Evolutionary conservation across 2,113 vertebrate genomes (phyloP).

Genomic region (Vireo altiloquus): DNA sequence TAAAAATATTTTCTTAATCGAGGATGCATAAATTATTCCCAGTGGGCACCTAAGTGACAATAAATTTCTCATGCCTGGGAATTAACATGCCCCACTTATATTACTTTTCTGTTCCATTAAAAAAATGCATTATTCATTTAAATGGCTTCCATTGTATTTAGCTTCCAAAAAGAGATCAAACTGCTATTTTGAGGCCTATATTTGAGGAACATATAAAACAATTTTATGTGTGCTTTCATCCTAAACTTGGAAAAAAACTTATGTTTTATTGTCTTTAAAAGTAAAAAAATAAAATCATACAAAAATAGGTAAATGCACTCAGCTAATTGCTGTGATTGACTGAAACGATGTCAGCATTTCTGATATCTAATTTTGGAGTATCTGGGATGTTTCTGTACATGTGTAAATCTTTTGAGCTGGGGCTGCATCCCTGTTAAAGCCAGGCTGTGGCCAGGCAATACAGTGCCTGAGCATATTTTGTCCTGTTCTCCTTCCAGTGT

Average conservation of each 20-base stretch:
- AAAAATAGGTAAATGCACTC: not conserved
- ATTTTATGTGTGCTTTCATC: not conserved
- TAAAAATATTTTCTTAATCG: conserved; percentile 70
- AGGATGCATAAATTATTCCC: conserved; percentile 68
- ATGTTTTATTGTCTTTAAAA: not conserved
- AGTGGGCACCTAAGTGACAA: conserved; percentile 59
- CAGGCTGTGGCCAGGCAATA: accelerated
- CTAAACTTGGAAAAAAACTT: not conserved
- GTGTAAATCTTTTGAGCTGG: not conserved
- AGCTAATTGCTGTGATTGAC: not conserved
- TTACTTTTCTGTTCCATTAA: conserved; percentile 51
- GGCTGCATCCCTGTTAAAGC: not conserved
- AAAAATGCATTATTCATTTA: conserved; percentile 59
- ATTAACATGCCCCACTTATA: conserved; percentile 63
- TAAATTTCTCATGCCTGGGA: conserved; percentile 59
- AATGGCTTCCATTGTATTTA: conserved; percentile 11
- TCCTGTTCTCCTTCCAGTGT: not conserved
- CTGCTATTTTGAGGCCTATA: not conserved
- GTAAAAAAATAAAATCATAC: not conserved
- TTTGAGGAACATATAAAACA: not conserved
- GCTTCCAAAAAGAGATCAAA: not conserved
- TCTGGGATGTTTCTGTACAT: not conserved
- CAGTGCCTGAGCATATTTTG: not conserved
- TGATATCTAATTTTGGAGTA: not conserved
- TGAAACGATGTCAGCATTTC: not conserved